Evolutionary conservation across 2,888 invertebrate genomes (phyloP).

Genomic region (Drosophila diplacantha): DNA sequence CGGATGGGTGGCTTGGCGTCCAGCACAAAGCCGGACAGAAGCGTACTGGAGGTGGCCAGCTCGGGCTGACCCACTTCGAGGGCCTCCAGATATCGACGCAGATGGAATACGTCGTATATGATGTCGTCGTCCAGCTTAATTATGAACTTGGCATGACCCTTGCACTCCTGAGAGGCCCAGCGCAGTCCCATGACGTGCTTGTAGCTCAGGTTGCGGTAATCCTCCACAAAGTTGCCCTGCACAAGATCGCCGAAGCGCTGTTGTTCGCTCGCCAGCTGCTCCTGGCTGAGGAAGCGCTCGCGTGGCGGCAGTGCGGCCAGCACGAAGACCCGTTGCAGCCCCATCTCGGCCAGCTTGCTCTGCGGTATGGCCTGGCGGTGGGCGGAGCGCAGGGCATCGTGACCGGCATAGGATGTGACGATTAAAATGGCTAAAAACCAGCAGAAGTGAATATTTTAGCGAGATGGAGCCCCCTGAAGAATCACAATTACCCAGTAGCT

Average conservation of each 20-base stretch:
- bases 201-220: constrained; percentile 88
- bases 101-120: constrained; percentile 83
- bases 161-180: constrained; percentile 84
- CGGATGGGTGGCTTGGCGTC: constrained; percentile 83
- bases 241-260: constrained; percentile 83
- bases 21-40: constrained; percentile 84
- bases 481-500: constrained; percentile 70
- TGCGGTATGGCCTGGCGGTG: constrained; percentile 83
- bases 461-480: too few species aligned
- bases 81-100: constrained; percentile 78
- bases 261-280: constrained; percentile 82
- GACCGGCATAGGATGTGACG: constrained; percentile 87
- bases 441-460: not conserved
- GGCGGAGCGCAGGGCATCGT: constrained; percentile 84
- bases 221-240: constrained; percentile 87
- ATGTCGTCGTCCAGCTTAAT: constrained; percentile 91
- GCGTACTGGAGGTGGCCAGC: constrained; percentile 70
- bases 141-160: constrained; percentile 80
- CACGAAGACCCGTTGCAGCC: constrained; percentile 83
- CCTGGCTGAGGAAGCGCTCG: constrained; percentile 80
- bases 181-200: constrained; percentile 90
- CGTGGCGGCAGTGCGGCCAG: constrained; percentile 81
- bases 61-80: constrained; percentile 73
- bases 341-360: constrained; percentile 80
- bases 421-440: constrained; percentile 78